These are phyloP conservation scores for Epistrophe grossulariae DNA, from an alignment of 2,888 invertebrate genomes.

Conservation along the genomic window DNA sequence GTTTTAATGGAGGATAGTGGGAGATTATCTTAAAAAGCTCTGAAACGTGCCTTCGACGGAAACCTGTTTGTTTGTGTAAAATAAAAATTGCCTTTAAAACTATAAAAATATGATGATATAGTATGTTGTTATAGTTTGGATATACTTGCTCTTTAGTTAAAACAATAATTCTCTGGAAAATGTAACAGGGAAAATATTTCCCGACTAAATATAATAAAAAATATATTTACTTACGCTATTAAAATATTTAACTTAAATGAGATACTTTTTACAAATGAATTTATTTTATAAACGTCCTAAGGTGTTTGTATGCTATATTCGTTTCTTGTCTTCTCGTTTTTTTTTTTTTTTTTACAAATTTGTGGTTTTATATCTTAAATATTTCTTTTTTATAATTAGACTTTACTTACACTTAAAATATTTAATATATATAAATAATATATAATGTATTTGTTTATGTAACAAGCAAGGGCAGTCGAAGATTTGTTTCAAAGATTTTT, in stretches of 20 bases:
- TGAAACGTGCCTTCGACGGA: conserved; percentile 56
- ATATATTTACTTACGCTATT: conserved; percentile 59
- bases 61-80: conserved; percentile 12
- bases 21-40: conserved; percentile 2
- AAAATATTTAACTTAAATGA: conserved; percentile 65
- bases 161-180: conserved; percentile 52
- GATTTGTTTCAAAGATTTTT: conserved; percentile 40
- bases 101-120: conserved; percentile 40
- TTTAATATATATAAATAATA: conserved; percentile 53
- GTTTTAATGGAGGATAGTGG: neutral
- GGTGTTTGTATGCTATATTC: conserved; percentile 45
- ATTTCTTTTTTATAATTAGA: conserved; percentile 35
- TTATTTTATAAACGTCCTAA: conserved; percentile 56
- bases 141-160: conserved; percentile 27
- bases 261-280: conserved; percentile 73
- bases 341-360: conserved; percentile 62
- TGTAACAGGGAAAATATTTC: conserved; percentile 51
- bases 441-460: conserved; percentile 49
- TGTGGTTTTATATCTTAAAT: conserved; percentile 16
- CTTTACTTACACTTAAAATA: conserved; percentile 41
- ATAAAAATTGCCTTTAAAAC: conserved; percentile 42
- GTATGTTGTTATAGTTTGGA: conserved; percentile 48
- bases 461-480: conserved; percentile 56
- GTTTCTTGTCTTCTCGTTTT: conserved; percentile 36
- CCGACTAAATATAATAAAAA: conserved; percentile 56